Percentiles rank a stretch among this genome's conserved stretches.
phyloP scores from a whole-genome alignment of 2,113 vertebrate genomes.

The Lasiurus borealis region DNA sequence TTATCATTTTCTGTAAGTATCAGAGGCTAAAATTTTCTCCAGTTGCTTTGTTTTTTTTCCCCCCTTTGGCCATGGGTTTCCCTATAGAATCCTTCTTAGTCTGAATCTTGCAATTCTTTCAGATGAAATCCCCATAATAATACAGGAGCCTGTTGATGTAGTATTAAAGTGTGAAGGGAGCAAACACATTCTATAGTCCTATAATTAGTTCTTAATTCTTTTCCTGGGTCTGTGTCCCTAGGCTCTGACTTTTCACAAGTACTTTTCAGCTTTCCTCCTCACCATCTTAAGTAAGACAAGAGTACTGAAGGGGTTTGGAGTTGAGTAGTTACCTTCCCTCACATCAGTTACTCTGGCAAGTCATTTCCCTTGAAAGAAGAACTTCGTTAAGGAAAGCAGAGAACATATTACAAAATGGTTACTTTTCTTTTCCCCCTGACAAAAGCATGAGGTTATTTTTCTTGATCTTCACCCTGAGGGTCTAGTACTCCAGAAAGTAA shows the following conservation, averaged over 20 bases:
- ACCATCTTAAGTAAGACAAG: not conserved
- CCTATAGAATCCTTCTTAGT: not conserved
- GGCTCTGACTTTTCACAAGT: not conserved
- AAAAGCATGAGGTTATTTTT: not conserved
- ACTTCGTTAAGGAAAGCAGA: not conserved
- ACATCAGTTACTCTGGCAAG: not conserved
- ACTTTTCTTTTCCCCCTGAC: too few species aligned
- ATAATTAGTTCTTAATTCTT: not conserved
- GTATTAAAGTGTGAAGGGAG: not conserved
- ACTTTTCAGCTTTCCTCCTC: not conserved
- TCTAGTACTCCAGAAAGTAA: not conserved
- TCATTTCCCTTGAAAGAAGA: not conserved
- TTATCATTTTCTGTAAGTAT: not conserved
- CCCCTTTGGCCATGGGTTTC: not conserved
- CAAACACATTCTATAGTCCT: not conserved
- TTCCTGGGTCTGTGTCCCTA: not conserved
- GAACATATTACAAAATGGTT: not conserved
- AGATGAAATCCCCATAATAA: too few species aligned
- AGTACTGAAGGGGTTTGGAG: not conserved
- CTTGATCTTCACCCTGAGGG: not conserved
- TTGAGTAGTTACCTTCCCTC: not conserved
- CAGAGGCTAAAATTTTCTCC: not conserved
- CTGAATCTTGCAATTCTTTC: not conserved
- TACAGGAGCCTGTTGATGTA: rapidly evolving
- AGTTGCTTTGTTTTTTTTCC: not conserved